phyloP scores from a whole-genome alignment of 2,888 invertebrate genomes.

The Chaitophorus viminalis region DNA sequence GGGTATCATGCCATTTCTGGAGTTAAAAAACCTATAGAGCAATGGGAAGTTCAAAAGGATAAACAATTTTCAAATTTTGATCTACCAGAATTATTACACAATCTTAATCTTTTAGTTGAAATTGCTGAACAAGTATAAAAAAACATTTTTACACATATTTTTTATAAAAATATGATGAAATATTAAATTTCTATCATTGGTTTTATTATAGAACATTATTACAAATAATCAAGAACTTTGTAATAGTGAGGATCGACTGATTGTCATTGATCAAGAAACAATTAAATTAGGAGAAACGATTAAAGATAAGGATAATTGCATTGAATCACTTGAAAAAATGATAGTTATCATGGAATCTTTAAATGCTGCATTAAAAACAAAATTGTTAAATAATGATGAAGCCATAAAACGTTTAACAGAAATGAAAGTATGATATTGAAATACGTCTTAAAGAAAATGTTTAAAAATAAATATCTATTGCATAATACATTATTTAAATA shows the following conservation, averaged over 20 bases:
- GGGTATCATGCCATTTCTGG: conserved; percentile 90
- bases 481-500: neutral
- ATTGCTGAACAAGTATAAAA: conserved; percentile 84
- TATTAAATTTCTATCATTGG: neutral
- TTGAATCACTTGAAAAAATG: conserved; percentile 78
- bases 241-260: conserved; percentile 81
- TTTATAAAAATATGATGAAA: neutral
- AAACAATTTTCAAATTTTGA: conserved; percentile 75
- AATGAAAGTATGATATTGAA: conserved; percentile 68
- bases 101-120: conserved; percentile 89
- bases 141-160: neutral
- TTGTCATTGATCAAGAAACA: conserved; percentile 83
- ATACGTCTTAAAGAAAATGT: neutral
- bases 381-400: conserved; percentile 70
- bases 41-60: conserved; percentile 72
- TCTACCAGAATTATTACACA: conserved; percentile 91
- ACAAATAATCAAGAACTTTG: conserved; percentile 82
- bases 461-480: conserved; percentile 6
- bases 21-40: conserved; percentile 71
- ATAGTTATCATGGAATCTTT: conserved; percentile 76
- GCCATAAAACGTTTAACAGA: conserved; percentile 72
- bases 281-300: conserved; percentile 76
- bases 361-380: conserved; percentile 63
- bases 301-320: conserved; percentile 77
- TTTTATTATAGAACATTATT: conserved; percentile 79